Conservation (phyloP, 2,888 invertebrate genomes). For the Lepidocyrtoides sp. region DNA sequence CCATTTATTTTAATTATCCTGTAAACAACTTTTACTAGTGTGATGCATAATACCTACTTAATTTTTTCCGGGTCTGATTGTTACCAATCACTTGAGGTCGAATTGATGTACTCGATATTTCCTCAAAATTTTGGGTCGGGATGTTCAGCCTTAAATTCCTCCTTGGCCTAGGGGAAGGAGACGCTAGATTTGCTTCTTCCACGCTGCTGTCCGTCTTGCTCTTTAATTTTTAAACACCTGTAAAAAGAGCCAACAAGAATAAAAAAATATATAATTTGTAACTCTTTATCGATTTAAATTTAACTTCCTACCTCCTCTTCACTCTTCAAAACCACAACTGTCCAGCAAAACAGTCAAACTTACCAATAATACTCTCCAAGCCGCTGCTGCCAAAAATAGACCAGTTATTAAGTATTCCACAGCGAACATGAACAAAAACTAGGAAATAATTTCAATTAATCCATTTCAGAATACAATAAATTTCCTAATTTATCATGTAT, state of each 20-base stretch:
- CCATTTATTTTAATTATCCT: too few relatives aligned
- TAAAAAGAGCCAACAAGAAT: not conserved
- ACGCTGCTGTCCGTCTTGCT: not conserved
- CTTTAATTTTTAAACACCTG: not conserved
- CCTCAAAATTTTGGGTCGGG: slow-evolving; percentile 38
- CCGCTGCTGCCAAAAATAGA: too few relatives aligned
- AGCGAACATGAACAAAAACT: too few relatives aligned
- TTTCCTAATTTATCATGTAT: too few relatives aligned
- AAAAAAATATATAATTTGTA: not conserved
- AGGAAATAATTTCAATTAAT: too few relatives aligned
- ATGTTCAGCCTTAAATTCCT: slow-evolving; percentile 41
- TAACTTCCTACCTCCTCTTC: too few relatives aligned
- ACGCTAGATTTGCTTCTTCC: not conserved
- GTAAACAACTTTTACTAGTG: not conserved
- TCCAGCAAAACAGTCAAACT: too few relatives aligned
- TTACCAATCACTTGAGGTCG: not conserved
- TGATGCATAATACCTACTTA: not conserved
- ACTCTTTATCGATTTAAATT: not conserved
- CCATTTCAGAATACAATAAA: too few relatives aligned
- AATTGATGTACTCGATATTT: not conserved
- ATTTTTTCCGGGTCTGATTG: not conserved
- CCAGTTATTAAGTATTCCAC: too few relatives aligned
- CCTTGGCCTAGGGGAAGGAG: slow-evolving; percentile 41
- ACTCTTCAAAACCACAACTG: too few relatives aligned
- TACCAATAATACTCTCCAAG: too few relatives aligned